Evolutionary conservation across 2,888 invertebrate genomes (phyloP).

Genomic region (Drosophila neotestacea): DNA sequence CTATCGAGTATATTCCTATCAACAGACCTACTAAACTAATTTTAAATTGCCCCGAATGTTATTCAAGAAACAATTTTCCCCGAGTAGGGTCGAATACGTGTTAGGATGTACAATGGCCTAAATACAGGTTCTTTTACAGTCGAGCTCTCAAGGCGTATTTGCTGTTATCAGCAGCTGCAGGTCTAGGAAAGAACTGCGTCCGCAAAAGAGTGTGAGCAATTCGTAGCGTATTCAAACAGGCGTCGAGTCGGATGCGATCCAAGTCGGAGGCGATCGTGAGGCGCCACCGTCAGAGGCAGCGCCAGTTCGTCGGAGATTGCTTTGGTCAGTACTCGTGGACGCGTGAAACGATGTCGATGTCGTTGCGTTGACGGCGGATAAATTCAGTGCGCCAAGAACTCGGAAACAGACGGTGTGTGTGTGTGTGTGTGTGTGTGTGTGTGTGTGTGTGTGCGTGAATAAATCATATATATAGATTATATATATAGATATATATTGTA

Average conservation of each 20-base stretch:
- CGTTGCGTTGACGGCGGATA: slow-evolving; percentile 76
- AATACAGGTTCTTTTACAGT: no score
- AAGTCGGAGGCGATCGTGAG: slow-evolving; percentile 32
- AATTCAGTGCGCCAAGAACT: slow-evolving; percentile 30
- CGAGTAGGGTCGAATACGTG: no score
- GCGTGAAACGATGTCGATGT: slow-evolving; percentile 79
- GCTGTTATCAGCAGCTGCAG: slow-evolving; percentile 23
- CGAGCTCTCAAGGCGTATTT: neutral
- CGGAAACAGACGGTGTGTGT: slow-evolving; percentile 62
- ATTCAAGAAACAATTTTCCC: no score
- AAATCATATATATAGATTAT: slow-evolving; percentile 14
- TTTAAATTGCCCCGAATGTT: no score
- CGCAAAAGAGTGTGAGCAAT: neutral
- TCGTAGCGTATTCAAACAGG: slow-evolving; percentile 37
- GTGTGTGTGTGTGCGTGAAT: neutral
- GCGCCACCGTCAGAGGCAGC: slow-evolving; percentile 33
- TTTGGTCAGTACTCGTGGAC: slow-evolving; percentile 69
- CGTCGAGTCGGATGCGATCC: slow-evolving; percentile 37
- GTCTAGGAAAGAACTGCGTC: slow-evolving; percentile 24
- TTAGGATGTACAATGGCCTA: no score
- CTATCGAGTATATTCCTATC: no score
- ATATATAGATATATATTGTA: slow-evolving; percentile 6
- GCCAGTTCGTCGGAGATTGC: slow-evolving; percentile 13
- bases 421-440: neutral
- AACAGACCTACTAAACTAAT: no score